Evolutionary conservation across 2,797 vertebrate genomes (phyloP).

Genomic region (Sebastes ruberrimus): DNA sequence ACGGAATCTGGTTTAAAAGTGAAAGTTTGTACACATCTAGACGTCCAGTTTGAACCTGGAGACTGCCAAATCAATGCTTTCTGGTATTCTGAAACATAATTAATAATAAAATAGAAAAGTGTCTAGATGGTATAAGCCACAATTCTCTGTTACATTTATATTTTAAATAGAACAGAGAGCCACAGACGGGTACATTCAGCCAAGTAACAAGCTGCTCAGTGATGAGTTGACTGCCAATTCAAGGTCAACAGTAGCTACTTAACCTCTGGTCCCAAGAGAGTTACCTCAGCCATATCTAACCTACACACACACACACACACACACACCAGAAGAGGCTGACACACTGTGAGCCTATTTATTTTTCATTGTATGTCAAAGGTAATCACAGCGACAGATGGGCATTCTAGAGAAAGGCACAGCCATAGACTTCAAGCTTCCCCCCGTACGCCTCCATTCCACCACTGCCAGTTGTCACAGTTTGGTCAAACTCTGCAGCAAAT

Average conservation of each 20-base stretch:
- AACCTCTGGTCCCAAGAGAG: slow-evolving; percentile 36
- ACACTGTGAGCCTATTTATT: slow-evolving; percentile 40
- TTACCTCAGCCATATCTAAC: slow-evolving; percentile 37
- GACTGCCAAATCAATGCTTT: not conserved
- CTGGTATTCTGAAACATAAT: not conserved
- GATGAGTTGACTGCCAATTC: slow-evolving; percentile 18
- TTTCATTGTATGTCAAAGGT: slow-evolving; percentile 38
- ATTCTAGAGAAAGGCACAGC: slow-evolving; percentile 16
- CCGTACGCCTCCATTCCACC: slow-evolving; percentile 20
- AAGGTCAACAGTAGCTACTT: slow-evolving; percentile 49
- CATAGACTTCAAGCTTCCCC: slow-evolving; percentile 1
- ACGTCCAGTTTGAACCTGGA: not conserved
- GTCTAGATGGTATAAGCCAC: slow-evolving; percentile 10
- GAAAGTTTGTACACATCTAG: not conserved
- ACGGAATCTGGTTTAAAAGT: not conserved
- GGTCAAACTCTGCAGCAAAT: not conserved
- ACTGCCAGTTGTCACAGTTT: slow-evolving; percentile 18
- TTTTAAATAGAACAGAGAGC: slow-evolving; percentile 1
- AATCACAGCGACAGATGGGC: slow-evolving; percentile 39
- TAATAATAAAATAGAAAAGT: not conserved
- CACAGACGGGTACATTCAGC: slow-evolving; percentile 20
- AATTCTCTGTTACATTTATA: slow-evolving; percentile 4
- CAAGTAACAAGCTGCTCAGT: slow-evolving; percentile 33
- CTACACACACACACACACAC: slow-evolving; percentile 15
- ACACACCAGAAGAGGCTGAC: slow-evolving; percentile 12